A percentile compares a stretch with the other conserved stretches of the same genome.
Evolutionary conservation across 1,140 invertebrate genomes (phyloP).

Genomic region (Trachymyrmex cornetzi): DNA sequence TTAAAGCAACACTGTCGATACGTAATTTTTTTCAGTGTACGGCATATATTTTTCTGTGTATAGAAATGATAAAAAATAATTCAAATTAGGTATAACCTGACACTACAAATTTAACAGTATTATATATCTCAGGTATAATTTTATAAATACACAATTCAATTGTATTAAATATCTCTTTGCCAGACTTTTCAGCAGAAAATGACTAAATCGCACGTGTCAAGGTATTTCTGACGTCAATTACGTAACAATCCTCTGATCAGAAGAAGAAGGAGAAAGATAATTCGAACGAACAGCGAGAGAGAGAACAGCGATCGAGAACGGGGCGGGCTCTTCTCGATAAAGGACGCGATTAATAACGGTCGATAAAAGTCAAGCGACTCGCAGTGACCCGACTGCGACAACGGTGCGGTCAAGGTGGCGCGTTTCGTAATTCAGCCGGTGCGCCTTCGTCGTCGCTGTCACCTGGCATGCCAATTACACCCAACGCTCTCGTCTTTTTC

Average conservation of each 20-base stretch:
- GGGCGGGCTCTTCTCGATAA: background rate
- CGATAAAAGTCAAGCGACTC: constrained; percentile 35
- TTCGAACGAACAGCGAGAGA: background rate
- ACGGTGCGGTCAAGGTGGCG: constrained; percentile 54
- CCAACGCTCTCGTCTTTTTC: constrained; percentile 54
- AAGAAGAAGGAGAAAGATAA: background rate
- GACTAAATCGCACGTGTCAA: background rate
- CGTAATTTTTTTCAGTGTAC: too few relatives aligned
- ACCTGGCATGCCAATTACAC: constrained; percentile 57
- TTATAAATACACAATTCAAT: too few relatives aligned
- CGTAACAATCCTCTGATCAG: background rate
- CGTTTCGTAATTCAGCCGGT: constrained; percentile 53
- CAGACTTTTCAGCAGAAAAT: background rate
- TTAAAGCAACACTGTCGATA: too few relatives aligned
- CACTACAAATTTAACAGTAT: too few relatives aligned
- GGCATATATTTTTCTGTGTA: too few relatives aligned
- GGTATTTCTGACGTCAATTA: background rate
- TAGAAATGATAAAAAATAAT: too few relatives aligned
- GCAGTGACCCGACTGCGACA: constrained; percentile 36
- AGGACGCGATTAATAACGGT: background rate
- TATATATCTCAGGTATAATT: too few relatives aligned
- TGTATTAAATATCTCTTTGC: background rate
- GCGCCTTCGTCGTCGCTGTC: constrained; percentile 19
- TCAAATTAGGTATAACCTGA: too few relatives aligned
- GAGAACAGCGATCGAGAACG: too few relatives aligned